Evolutionary conservation across 2,113 vertebrate genomes (phyloP), one percentile per base, ranked within the genome.

Genomic region (Centropristis striata): DNA sequence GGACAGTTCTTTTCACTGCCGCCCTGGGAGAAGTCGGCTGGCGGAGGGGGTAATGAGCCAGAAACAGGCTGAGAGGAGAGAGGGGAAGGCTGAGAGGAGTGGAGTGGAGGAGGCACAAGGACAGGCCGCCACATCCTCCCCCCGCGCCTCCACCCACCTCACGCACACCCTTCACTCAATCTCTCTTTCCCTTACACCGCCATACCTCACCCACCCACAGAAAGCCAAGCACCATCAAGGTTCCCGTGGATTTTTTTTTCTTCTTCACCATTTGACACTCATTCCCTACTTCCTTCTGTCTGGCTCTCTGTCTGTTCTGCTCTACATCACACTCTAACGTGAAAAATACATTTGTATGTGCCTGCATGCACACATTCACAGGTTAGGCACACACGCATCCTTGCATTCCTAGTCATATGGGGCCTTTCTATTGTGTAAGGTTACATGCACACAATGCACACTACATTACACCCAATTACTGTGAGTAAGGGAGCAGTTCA

Each of bases 21-120:
- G 85, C 90, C 90, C 89, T 75, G 94, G 94, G 94, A 95, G 90
- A 92, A 87, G 92, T 88, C 88, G 94, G 90, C 92, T 91, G 88
- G 93, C 78, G 69, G 93, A 90, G 92, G 88, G 87, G 91, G 94
- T 95, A 95, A 95, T 95, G 94, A 94, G 92, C 91, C 93, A 92
- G 92, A 95, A 94, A 94, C 80, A 86, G 86, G 86, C 92, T 83
- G 93, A 90, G 83, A 83, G 91, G 84, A 81, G 79, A 78, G 78
- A 84, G 83, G 80, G 80, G 86, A 90, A 77, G 81, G 60, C 78
- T 83, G 84, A 85, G 85, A 79, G 88, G 71, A 90, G 88, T 81
- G 69, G 78, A 91, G 86, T 78, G 78, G 86, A 91, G 87, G 78
- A 92, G 90, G 90, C 90, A 87, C 92, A 93, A 92, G 92, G 93